Base-by-base conservation (phyloP, 2,888 invertebrate species). In the Amphipoea oculea region DNA sequence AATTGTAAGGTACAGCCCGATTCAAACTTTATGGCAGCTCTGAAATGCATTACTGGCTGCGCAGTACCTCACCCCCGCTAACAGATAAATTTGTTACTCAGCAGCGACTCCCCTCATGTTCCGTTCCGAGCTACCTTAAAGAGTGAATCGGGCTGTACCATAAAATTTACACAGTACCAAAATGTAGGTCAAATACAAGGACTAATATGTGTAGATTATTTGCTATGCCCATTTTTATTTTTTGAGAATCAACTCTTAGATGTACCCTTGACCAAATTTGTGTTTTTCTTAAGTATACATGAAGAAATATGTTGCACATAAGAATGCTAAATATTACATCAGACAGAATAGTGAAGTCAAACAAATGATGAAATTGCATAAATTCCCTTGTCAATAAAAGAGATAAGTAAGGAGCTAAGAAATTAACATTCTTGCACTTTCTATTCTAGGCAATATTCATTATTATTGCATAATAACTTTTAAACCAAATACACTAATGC, bases 361-460 rank as follows among this genome's bases (percentile, higher is more conserved):
- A 83, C 11, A 7, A 42, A 83, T 78, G 48, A 69, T 68, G 42
- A 72, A 57, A 83, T 69, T 45, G n/a, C 36, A 66, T 70, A 77
- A 66, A 66, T 76, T 42, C 20, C 11, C 7, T 42, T 57, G 14
- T 29, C n/a, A 51, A 57, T 2, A 29, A 17, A 54, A 65, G 0
- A 36, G 23, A n/a, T n/a, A 77, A 20, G 5, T 14, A 45, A 36
- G 4, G 40, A 65, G 11, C 1, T 12, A 66, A 29, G 17, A 78
- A 45, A 45, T 54, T 17, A 14, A 72, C 11, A 57, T 65, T 40
- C 12, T 57, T 73, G 54, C 40, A 72, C 1, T 54, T 42, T 40
- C 9, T 29, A 29, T 48, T 78, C 1, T 36, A 36, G 17, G 5
- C 20, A 54, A 54, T 54, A 51, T 11, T 54, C 1, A 72, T 51